Percentiles rank a stretch among this genome's conserved stretches.
Conservation (phyloP, 2,888 invertebrate species). For the Aleiodes alternator region DNA sequence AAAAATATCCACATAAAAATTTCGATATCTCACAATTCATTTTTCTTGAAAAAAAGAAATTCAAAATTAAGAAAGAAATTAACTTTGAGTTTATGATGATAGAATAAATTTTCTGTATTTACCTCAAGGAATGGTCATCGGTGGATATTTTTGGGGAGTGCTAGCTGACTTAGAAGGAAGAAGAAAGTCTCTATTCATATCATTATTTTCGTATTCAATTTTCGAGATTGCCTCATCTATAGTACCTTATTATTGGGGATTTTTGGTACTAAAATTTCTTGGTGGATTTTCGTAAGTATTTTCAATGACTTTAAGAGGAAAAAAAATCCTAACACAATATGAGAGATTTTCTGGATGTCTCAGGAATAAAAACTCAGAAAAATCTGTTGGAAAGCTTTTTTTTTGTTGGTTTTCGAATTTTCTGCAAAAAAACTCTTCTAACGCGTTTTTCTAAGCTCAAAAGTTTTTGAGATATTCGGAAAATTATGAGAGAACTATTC, state of each 20-base stretch:
- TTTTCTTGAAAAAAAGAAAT: slow-evolving; percentile 11
- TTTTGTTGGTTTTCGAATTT: too few relatives aligned
- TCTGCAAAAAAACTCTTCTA: too few relatives aligned
- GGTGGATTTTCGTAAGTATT: slow-evolving; percentile 78
- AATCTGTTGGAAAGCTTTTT: too few relatives aligned
- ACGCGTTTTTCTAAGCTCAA: too few relatives aligned
- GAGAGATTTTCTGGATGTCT: neutral
- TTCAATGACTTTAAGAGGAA: slow-evolving; percentile 75
- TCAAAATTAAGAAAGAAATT: neutral
- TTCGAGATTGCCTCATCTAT: slow-evolving; percentile 80
- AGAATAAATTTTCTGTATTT: slow-evolving; percentile 4
- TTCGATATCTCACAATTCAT: neutral
- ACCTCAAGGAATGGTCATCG: slow-evolving; percentile 79
- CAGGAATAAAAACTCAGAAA: too few relatives aligned
- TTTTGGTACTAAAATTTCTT: slow-evolving; percentile 80
- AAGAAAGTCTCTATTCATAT: slow-evolving; percentile 81
- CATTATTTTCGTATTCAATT: slow-evolving; percentile 78
- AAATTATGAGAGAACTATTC: slow-evolving; percentile 51
- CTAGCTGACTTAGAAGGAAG: slow-evolving; percentile 83
- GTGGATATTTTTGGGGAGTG: slow-evolving; percentile 85
- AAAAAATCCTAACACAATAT: neutral
- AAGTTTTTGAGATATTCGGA: too few relatives aligned
- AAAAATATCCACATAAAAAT: slow-evolving; percentile 59
- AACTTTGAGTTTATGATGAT: neutral
- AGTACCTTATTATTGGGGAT: slow-evolving; percentile 78